Conservation (phyloP, 2,113 vertebrate species). For the Silurus glanis region DNA sequence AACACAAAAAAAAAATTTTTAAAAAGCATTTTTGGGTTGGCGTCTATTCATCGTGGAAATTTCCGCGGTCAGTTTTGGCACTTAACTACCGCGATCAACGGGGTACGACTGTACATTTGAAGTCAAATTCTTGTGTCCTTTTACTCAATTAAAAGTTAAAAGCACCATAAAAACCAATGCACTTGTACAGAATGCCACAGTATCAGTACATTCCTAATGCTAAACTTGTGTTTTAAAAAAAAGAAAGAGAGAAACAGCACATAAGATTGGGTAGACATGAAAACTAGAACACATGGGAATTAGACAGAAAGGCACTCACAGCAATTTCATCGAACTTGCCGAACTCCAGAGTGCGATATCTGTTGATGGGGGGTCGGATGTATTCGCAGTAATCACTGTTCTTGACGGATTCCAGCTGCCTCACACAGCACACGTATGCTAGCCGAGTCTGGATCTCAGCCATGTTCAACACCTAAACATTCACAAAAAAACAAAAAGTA, state of each 20-base stretch:
- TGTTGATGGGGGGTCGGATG: conserved; percentile 89
- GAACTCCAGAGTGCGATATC: conserved; percentile 90
- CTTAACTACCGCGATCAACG: background rate
- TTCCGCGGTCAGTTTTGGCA: too few relatives aligned
- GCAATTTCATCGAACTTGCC: conserved; percentile 93
- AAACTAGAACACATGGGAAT: background rate
- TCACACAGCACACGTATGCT: conserved; percentile 93
- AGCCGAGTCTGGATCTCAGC: conserved; percentile 93
- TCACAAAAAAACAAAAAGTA: background rate
- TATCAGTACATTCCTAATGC: background rate
- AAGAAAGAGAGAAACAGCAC: background rate
- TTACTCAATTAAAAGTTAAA: too few relatives aligned
- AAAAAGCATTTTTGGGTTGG: too few relatives aligned
- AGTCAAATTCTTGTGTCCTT: too few relatives aligned
- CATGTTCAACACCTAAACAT: conserved; percentile 88
- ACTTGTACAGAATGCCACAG: background rate
- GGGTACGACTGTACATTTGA: too few relatives aligned
- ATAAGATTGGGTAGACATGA: background rate
- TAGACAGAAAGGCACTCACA: conserved; percentile 72
- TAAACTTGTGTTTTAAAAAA: background rate
- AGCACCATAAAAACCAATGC: background rate
- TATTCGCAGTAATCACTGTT: conserved; percentile 94
- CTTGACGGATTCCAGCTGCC: conserved; percentile 91
- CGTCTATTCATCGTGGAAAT: too few relatives aligned
- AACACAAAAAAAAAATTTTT: too few relatives aligned